Conservation (phyloP, 2,113 vertebrate species). For the Archilochus colubris region DNA sequence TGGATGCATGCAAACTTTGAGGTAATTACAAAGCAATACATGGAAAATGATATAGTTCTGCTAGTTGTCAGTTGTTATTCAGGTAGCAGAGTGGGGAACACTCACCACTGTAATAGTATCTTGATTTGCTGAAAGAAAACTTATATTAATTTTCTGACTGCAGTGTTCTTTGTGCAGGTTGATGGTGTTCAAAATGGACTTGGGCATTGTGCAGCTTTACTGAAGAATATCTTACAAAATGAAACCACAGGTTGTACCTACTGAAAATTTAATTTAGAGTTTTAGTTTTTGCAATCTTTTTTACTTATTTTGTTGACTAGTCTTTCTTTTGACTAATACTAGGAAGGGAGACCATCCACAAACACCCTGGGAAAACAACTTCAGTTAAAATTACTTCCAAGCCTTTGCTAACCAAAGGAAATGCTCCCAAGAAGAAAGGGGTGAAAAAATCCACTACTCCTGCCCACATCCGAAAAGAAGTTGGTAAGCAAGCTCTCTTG, state of each 20-base stretch:
- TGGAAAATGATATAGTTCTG: not conserved
- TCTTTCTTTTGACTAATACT: conserved; percentile 42
- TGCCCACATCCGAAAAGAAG: conserved; percentile 67
- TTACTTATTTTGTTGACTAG: not conserved
- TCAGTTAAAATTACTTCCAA: conserved; percentile 58
- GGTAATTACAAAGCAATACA: not conserved
- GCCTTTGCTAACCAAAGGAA: conserved; percentile 60
- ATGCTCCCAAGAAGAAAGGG: conserved; percentile 69
- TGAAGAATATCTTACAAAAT: conserved; percentile 82
- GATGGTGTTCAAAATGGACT: conserved; percentile 78
- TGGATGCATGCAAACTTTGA: fast-evolving
- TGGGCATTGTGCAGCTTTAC: conserved; percentile 87
- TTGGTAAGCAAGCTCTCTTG: conserved; percentile 62
- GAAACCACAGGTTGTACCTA: conserved; percentile 77
- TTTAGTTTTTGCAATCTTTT: not conserved
- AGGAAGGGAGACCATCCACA: conserved; percentile 60
- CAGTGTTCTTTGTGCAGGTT: conserved; percentile 75
- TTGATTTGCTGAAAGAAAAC: not conserved
- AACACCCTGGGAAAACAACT: conserved; percentile 46
- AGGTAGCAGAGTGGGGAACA: not conserved
- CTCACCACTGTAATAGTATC: not conserved
- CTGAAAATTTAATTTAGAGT: not conserved
- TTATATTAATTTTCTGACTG: not conserved
- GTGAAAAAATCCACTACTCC: conserved; percentile 62
- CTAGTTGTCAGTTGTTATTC: not conserved